Evolutionary conservation across 2,888 invertebrate species (phyloP).

Genomic region (Brachylomia viminalis): DNA sequence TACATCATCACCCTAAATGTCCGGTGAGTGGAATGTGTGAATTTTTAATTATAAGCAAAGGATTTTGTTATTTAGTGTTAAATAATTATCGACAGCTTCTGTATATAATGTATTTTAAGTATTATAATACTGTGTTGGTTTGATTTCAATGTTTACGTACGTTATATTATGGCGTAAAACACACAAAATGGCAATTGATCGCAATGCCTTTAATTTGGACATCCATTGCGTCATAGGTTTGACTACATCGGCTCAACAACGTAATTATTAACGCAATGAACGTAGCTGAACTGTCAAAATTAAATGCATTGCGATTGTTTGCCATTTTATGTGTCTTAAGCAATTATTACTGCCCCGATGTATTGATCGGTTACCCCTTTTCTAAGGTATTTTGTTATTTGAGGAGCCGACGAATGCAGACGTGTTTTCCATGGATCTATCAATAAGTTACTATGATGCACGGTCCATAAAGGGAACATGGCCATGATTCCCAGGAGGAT

Average conservation of each 20-base stretch:
- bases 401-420: too few relatives aligned
- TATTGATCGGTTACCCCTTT: not conserved
- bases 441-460: not conserved
- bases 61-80: not conserved
- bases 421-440: not conserved
- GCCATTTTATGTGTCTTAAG: not conserved
- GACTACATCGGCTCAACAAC: not conserved
- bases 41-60: not conserved
- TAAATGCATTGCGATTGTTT: not conserved
- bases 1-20: slow-evolving; percentile 86
- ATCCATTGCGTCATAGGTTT: not conserved
- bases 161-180: not conserved
- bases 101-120: not conserved
- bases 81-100: too few relatives aligned
- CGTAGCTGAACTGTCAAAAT: not conserved
- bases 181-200: not conserved
- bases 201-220: not conserved
- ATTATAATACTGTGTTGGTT: not conserved
- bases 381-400: not conserved
- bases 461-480: not conserved
- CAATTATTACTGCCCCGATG: not conserved
- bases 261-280: not conserved
- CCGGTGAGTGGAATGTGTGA: slow-evolving; percentile 78
- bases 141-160: not conserved
- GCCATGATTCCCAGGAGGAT: not conserved